Conservation (phyloP, 2,888 invertebrate genomes). For the Pseudolycoriella hygida region DNA sequence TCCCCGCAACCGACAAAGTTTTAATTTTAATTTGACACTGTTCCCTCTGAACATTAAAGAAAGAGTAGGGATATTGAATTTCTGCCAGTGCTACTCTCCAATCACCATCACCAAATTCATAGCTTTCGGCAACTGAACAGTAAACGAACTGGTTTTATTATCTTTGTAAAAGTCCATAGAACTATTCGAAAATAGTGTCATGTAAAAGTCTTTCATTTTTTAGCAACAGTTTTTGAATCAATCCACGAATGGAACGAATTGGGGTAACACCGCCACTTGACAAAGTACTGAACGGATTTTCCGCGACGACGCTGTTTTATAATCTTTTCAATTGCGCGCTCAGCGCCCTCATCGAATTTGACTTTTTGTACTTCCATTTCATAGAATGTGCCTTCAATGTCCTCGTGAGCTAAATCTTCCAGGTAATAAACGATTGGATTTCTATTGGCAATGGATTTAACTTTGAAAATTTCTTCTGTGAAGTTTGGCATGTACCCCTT, state of each 20-base stretch:
- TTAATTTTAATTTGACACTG: neutral
- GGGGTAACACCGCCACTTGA: neutral
- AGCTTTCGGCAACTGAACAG: neutral
- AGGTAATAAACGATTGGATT: conserved; percentile 2
- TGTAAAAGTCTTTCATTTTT: conserved; percentile 1
- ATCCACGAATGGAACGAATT: neutral
- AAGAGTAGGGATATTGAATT: too few species aligned
- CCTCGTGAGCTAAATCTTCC: neutral
- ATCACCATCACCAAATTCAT: neutral
- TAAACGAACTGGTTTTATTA: conserved; percentile 2
- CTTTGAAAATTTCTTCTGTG: neutral
- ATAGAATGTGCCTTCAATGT: conserved; percentile 2
- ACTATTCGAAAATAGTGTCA: conserved; percentile 3
- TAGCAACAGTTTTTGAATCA: neutral
- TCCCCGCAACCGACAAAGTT: too few species aligned
- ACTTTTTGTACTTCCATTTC: conserved; percentile 3
- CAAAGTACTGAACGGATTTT: neutral
- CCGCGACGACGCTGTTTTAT: too few species aligned
- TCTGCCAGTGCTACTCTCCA: conserved; percentile 2
- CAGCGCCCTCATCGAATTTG: neutral
- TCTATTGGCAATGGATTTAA: neutral
- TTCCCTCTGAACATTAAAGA: neutral
- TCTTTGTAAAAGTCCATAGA: conserved; percentile 1
- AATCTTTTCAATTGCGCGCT: neutral
- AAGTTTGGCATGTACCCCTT: conserved; percentile 3